These are phyloP conservation scores for Bombus picipes DNA, from an alignment of 1,140 invertebrate genomes.

Conservation along the genomic window DNA sequence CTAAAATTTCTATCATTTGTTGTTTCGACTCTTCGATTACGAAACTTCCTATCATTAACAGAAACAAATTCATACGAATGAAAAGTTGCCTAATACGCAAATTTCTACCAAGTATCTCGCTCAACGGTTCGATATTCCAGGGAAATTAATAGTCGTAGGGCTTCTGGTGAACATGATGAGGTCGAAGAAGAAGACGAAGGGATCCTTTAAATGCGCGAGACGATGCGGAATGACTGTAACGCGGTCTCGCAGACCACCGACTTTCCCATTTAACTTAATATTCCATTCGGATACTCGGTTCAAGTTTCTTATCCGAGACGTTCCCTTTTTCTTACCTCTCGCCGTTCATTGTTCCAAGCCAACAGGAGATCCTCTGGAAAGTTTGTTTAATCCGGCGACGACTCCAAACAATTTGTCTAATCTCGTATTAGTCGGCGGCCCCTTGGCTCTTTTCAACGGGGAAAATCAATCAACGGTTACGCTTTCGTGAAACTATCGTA, in stretches of 20 bases:
- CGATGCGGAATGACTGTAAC: slow-evolving; percentile 15
- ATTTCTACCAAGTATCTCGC: neutral
- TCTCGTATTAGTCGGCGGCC: too few species aligned
- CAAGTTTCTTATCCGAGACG: slow-evolving; percentile 70
- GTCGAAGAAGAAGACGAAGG: neutral
- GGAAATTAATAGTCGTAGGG: neutral
- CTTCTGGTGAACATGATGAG: neutral
- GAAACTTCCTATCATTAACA: too few species aligned
- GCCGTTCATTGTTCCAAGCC: slow-evolving; percentile 38
- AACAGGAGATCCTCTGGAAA: neutral
- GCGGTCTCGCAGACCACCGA: slow-evolving; percentile 67
- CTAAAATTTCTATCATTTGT: too few species aligned
- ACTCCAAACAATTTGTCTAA: neutral
- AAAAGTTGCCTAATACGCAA: too few species aligned
- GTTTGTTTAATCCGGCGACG: neutral
- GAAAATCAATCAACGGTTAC: neutral
- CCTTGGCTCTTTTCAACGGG: neutral
- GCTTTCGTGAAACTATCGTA: neutral
- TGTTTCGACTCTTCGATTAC: too few species aligned
- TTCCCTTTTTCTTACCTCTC: slow-evolving; percentile 52
- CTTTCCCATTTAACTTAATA: slow-evolving; percentile 72
- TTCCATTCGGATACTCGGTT: slow-evolving; percentile 71
- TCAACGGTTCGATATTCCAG: neutral
- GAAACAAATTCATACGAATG: too few species aligned
- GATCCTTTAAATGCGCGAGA: slow-evolving; percentile 23